Evolutionary conservation across 2,888 invertebrate species (phyloP).

Genomic region (Lasiommata megera): DNA sequence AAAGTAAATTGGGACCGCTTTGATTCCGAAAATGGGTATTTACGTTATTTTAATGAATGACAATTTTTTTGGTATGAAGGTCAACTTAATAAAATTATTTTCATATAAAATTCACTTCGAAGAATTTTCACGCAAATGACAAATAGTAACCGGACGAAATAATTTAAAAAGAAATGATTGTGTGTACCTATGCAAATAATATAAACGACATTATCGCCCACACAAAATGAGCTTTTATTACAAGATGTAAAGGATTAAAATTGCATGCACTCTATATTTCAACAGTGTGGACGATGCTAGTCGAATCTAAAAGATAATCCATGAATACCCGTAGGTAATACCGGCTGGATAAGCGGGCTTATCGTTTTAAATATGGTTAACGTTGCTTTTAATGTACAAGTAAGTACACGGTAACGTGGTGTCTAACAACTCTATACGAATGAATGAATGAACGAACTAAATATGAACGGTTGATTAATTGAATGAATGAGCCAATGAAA

Average conservation of each 20-base stretch:
- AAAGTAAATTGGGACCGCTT: too few species aligned
- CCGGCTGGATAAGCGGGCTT: constrained; percentile 33
- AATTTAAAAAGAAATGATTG: background rate
- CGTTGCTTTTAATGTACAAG: constrained; percentile 2
- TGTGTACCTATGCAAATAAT: background rate
- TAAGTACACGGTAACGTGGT: background rate
- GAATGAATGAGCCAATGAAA: too few species aligned
- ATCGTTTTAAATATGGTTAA: constrained; percentile 25
- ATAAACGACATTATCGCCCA: background rate
- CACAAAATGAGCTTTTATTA: background rate
- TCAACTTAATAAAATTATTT: too few species aligned
- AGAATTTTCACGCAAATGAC: background rate
- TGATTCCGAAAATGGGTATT: too few species aligned
- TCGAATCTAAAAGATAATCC: constrained; percentile 39
- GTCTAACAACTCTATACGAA: too few species aligned
- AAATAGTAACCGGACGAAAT: background rate
- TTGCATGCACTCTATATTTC: background rate
- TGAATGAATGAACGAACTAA: too few species aligned
- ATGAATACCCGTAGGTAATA: constrained; percentile 28
- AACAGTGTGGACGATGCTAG: constrained; percentile 26
- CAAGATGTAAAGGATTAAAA: background rate
- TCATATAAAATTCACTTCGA: background rate
- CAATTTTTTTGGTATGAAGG: too few species aligned
- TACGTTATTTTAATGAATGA: too few species aligned
- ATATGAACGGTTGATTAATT: too few species aligned